Evolutionary conservation across 2,797 vertebrate species (phyloP), one percentile per base, ranked within the genome.

Genomic region (Cirrhinus mrigala): DNA sequence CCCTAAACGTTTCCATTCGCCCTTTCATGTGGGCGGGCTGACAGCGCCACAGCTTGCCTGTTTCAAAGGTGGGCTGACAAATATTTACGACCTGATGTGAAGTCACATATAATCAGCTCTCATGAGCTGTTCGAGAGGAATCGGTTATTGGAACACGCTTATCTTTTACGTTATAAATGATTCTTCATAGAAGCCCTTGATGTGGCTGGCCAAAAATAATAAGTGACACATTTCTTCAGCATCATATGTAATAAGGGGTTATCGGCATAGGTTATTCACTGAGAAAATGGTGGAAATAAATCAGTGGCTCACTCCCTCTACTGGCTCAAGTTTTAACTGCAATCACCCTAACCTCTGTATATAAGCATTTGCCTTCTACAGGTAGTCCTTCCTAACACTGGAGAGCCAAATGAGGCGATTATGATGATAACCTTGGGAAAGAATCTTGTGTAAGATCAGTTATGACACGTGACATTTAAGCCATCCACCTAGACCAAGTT

Each of bases 1-100:
- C 87, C 91, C 91, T 93, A 95, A 95, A 92, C 93, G 92, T 95
- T 96, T 94, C 94, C 94, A 94, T 95, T 95, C 93, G 91, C 92
- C 92, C 94, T 95, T 96, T 95, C 93, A 96, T 96, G 95, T 95
- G 95, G 94, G 89, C 92, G 89, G 84, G 86, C 91, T 89, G 89
- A 50, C 81, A 87, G 93, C 74, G 92, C 92, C 92, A 84, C 83
- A 82, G 92, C 93, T 94, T 90, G 93, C 92, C 92, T 90, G 91
- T 93, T 94, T 94, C 93, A 94, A 94, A 95, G 94, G 94, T 95
- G 93, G 94, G 93, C 93, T 94, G 91, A 94, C 94, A 96, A 94
- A 95, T 96, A 96, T 95, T 95, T 95, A 94, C 92, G 91, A 91
- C 89, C 93, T 93, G 92, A 93, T 70, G 91, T 88, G 87, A 88